Base-by-base conservation (phyloP, 2,888 invertebrate species). In the Amorpha juglandis region DNA sequence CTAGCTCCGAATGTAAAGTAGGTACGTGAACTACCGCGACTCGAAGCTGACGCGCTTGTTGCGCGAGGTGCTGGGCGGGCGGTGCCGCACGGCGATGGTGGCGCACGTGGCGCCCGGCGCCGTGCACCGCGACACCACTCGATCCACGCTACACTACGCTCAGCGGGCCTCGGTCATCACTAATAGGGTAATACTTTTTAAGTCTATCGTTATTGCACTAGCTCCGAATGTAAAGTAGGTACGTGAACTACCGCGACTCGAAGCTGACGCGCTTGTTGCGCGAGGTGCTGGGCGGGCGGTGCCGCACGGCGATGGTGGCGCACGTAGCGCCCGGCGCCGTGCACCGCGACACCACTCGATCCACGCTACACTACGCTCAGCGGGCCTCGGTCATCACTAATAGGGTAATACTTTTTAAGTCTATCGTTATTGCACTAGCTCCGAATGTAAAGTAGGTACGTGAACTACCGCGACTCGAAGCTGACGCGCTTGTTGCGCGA, bases 271-370 rank as follows among this genome's bases (percentile, higher is more conserved):
- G 99, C 6, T 91, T 99, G 66, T 93, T 99, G 63, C 97, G 97
- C 73, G 98, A 98, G 78, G 97, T 98, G 0, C 90, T 98, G 47
- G 97, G 97, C 74, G 98, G 99, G 7, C 98, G 98, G 82, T 98
- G 98, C 82, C 96, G 97, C 78, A 99, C 99, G 0, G 98, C 98
- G 14, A 99, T 99, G 99, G 97, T 99, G 68, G 99, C 99, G 2
- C 98, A 99, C 89, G 97, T 99, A 51, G 97, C 98, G 1, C 98
- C 99, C 0, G 96, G 97, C 47, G 94, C 95, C 16, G 89, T 93
- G 8, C 96, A 97, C 79, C 96, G 97, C 42, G 99, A 99, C 82
- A 99, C 99, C 87, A 97, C 98, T 2, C 95, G 98, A 75, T 99
- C 98, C 81, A 99, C 99, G 0, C 92, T 99, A 38, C 96, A 98